Conservation (phyloP, 2,888 invertebrate genomes). For the Synergus umbraculus region DNA sequence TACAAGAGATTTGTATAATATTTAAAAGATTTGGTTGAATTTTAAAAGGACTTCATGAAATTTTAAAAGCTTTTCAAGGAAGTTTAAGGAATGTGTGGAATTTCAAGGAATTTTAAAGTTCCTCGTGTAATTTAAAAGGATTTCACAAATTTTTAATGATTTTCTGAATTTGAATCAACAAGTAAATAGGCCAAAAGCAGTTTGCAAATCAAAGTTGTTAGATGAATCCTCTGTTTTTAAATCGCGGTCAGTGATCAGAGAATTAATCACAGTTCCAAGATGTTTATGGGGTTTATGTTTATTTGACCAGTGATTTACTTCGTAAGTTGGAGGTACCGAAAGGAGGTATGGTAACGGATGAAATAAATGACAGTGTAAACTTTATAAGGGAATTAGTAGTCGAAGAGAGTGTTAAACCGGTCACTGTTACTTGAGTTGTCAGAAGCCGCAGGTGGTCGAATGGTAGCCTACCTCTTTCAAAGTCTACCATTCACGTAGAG, state of each 20-base stretch:
- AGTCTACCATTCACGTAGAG: slow-evolving; percentile 57
- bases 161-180: no score
- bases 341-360: slow-evolving; percentile 5
- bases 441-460: slow-evolving; percentile 68
- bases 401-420: slow-evolving; percentile 37
- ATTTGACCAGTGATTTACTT: background rate
- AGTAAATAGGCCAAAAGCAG: no score
- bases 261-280: background rate
- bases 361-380: slow-evolving; percentile 33
- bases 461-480: slow-evolving; percentile 56
- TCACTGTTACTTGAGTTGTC: slow-evolving; percentile 60
- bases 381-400: slow-evolving; percentile 39
- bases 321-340: background rate
- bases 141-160: no score
- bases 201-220: no score
- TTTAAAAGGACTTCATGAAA: no score
- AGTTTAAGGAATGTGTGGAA: no score
- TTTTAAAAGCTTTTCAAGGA: no score
- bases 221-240: background rate
- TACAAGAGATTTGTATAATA: no score
- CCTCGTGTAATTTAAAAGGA: no score
- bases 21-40: no score
- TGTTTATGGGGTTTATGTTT: background rate
- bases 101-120: no score
- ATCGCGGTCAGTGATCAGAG: background rate